Conservation (phyloP, 1,140 invertebrate genomes). For the Sitodiplosis mosellana region DNA sequence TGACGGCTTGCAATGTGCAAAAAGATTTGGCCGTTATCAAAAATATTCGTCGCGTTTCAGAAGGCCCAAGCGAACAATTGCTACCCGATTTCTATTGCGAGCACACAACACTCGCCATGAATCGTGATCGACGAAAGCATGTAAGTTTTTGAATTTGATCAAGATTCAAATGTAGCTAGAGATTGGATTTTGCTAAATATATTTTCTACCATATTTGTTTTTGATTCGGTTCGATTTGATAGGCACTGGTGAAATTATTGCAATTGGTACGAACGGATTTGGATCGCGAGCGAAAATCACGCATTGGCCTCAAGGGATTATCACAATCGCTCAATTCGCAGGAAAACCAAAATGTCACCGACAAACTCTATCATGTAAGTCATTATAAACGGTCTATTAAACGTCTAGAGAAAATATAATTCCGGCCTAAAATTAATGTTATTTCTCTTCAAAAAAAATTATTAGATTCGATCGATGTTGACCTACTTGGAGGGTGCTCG, state of each 20-base stretch:
- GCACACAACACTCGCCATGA: conserved; percentile 84
- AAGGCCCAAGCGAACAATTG: conserved; percentile 52
- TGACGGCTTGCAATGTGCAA: conserved; percentile 21
- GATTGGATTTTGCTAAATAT: conserved; percentile 2
- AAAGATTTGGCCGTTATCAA: conserved; percentile 23
- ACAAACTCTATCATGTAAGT: conserved; percentile 75
- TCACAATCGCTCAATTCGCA: conserved; percentile 78
- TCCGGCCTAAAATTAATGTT: neutral
- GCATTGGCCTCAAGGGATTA: conserved; percentile 72
- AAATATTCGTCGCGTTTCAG: conserved; percentile 23
- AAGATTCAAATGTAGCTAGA: no score
- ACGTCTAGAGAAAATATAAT: neutral
- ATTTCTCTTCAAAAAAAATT: neutral
- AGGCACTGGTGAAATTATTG: conserved; percentile 61
- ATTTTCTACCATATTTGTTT: conserved; percentile 1
- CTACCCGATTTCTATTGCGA: conserved; percentile 89
- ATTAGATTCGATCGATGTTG: conserved; percentile 76
- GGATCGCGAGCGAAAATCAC: conserved; percentile 66
- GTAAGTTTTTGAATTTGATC: no score
- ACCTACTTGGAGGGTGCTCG: conserved; percentile 79
- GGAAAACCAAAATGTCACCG: conserved; percentile 80
- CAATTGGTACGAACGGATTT: conserved; percentile 69
- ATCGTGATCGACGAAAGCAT: conserved; percentile 68
- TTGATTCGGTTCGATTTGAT: conserved; percentile 10
- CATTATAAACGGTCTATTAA: neutral